A percentile compares a stretch with the other conserved stretches of the same genome.
Evolutionary conservation across 2,888 invertebrate genomes (phyloP).

Genomic region (Oligia strigilis): DNA sequence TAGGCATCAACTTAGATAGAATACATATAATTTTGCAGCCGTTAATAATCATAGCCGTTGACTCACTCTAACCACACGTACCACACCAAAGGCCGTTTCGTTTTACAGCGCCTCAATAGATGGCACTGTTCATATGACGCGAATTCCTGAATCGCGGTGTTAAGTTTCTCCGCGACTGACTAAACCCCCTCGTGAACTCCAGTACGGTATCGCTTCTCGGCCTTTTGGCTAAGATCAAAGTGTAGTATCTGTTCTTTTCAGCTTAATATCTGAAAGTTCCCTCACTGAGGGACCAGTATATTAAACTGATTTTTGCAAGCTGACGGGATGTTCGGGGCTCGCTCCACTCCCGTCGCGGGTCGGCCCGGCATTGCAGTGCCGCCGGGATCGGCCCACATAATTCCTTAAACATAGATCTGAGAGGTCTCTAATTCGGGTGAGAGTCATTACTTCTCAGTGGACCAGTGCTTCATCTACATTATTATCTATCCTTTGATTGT

Average conservation of each 20-base stretch:
- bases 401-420: too few species aligned
- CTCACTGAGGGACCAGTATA: too few species aligned
- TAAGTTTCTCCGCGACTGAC: not conserved
- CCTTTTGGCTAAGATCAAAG: slow-evolving; percentile 1
- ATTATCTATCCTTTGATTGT: too few species aligned
- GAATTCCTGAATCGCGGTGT: not conserved
- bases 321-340: too few species aligned
- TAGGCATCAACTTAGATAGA: not conserved
- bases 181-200: not conserved
- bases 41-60: not conserved
- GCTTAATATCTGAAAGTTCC: too few species aligned
- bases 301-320: too few species aligned
- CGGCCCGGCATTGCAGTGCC: too few species aligned
- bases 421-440: too few species aligned
- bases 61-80: not conserved
- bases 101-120: not conserved
- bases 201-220: not conserved
- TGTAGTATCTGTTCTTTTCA: not conserved
- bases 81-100: not conserved
- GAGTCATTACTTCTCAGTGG: too few species aligned
- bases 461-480: too few species aligned
- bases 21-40: not conserved
- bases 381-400: too few species aligned
- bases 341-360: too few species aligned
- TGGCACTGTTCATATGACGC: slow-evolving; percentile 10